Evolutionary conservation across 2,113 vertebrate genomes (phyloP).

Genomic region (Martes martes): DNA sequence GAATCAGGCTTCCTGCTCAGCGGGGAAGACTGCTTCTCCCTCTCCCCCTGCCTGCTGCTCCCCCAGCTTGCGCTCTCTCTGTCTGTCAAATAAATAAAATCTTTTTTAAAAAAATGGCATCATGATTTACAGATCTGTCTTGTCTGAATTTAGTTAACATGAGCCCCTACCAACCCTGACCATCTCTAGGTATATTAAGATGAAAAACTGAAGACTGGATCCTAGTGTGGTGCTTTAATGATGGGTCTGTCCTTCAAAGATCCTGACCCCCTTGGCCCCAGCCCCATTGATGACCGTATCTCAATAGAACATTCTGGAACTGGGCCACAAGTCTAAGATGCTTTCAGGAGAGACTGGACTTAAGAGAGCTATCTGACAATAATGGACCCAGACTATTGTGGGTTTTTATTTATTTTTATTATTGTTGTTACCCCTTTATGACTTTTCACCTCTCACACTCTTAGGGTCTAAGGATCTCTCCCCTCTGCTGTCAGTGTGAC

Average conservation of each 20-base stretch:
- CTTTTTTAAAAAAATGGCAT: background rate
- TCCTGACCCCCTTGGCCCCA: too few species aligned
- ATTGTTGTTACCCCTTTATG: background rate
- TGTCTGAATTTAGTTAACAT: background rate
- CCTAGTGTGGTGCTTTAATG: background rate
- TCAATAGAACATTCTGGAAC: background rate
- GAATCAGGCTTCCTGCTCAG: too few species aligned
- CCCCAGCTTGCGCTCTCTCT: too few species aligned
- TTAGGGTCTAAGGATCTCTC: background rate
- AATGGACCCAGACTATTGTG: background rate
- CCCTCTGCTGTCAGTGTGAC: background rate
- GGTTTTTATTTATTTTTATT: background rate
- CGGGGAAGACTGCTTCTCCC: too few species aligned
- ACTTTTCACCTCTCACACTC: background rate
- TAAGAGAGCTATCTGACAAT: background rate
- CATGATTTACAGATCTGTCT: background rate
- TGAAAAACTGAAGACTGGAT: background rate
- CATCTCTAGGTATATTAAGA: background rate
- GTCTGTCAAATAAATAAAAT: too few species aligned
- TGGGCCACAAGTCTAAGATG: background rate
- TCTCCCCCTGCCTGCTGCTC: too few species aligned
- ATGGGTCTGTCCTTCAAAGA: background rate
- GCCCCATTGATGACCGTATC: background rate
- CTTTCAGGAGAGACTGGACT: background rate
- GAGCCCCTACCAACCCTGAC: background rate